These are phyloP conservation scores for Podiceps cristatus DNA, from an alignment of 2,113 vertebrate genomes.

Conservation along the genomic window DNA sequence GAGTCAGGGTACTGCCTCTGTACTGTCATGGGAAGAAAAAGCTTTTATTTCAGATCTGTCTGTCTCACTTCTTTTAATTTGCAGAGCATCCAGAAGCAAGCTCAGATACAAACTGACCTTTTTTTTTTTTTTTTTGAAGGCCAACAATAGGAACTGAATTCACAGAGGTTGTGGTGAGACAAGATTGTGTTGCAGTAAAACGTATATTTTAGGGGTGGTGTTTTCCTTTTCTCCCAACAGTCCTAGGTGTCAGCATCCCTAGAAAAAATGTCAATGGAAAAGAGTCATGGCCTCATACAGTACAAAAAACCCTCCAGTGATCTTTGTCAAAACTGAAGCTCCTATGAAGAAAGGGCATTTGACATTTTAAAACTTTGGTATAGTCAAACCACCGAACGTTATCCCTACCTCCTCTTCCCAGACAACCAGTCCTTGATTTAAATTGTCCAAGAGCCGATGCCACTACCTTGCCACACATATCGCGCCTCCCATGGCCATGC, in stretches of 20 bases:
- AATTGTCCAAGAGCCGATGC: neutral
- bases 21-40: neutral
- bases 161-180: neutral
- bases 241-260: neutral
- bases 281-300: neutral
- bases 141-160: neutral
- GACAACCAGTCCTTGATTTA: neutral
- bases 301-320: neutral
- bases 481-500: neutral
- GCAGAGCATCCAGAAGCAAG: neutral
- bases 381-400: neutral
- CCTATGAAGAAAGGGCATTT: neutral
- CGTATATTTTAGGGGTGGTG: neutral
- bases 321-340: neutral
- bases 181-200: neutral
- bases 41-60: neutral
- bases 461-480: neutral
- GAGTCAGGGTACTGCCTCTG: neutral
- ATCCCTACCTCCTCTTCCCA: neutral
- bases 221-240: neutral
- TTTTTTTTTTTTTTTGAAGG: neutral
- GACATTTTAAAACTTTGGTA: neutral
- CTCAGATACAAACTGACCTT: neutral
- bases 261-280: neutral
- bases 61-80: neutral